A percentile compares a stretch with the other conserved stretches of the same genome.
Evolutionary conservation across 2,888 invertebrate species (phyloP).

Genomic region (Habrosyne pyritoides): DNA sequence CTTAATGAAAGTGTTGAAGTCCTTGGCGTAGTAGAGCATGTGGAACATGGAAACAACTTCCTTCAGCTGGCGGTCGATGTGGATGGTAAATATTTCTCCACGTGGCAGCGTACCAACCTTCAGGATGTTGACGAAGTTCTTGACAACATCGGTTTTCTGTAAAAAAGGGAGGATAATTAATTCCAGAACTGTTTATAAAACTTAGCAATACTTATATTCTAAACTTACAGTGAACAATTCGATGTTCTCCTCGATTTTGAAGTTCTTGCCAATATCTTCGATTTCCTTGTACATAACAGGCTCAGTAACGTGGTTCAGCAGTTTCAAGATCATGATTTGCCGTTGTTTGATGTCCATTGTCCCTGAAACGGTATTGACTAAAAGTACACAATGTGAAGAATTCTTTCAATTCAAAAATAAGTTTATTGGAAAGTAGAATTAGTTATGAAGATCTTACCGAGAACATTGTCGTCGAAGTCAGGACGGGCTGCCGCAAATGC

Average conservation of each 20-base stretch:
- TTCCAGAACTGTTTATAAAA: neutral
- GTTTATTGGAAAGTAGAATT: conserved; percentile 3
- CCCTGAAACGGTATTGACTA: conserved; percentile 47
- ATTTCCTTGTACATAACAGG: conserved; percentile 75
- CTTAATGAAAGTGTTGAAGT: conserved; percentile 76
- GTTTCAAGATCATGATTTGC: conserved; percentile 76
- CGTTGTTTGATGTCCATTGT: conserved; percentile 67
- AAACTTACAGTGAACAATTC: conserved; percentile 62
- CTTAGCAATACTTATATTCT: conserved; percentile 7
- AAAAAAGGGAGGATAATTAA: conserved; percentile 30
- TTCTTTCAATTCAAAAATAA: conserved; percentile 1
- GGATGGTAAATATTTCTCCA: conserved; percentile 78
- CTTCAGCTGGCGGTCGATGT: conserved; percentile 75
- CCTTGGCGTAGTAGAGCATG: conserved; percentile 79
- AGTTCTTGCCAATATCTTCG: conserved; percentile 66
- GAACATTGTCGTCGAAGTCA: conserved; percentile 51
- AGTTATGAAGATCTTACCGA: conserved; percentile 46
- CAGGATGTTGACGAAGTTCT: conserved; percentile 80
- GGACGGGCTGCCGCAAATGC: conserved; percentile 63
- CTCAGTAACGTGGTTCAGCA: conserved; percentile 79
- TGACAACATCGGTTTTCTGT: conserved; percentile 83
- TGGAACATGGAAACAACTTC: conserved; percentile 81
- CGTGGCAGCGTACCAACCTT: conserved; percentile 83
- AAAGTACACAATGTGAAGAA: conserved; percentile 4
- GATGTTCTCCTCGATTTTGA: conserved; percentile 67